phyloP scores from a whole-genome alignment of 2,113 vertebrate species.

The Gulo gulo region DNA sequence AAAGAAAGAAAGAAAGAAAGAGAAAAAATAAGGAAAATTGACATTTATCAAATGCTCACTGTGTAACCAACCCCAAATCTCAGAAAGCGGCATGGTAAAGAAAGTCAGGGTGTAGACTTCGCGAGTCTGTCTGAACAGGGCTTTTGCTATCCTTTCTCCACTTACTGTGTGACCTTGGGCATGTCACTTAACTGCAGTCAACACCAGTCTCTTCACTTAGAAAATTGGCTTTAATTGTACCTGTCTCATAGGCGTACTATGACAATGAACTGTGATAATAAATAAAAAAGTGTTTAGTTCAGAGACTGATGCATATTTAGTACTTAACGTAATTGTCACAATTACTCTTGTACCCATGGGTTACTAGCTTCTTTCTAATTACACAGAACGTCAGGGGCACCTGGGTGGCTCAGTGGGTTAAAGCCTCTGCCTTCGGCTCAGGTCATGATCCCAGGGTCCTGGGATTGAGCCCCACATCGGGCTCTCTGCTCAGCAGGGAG shows the following conservation, averaged over 20 bases:
- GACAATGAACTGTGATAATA: neutral
- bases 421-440: too few species aligned
- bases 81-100: neutral
- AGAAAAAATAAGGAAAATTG: neutral
- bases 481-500: too few species aligned
- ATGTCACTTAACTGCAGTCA: neutral
- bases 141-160: neutral
- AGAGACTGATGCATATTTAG: neutral
- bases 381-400: too few species aligned
- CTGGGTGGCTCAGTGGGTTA: too few species aligned
- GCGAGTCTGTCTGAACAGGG: neutral
- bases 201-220: neutral
- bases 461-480: too few species aligned
- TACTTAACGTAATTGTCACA: constrained; percentile 13
- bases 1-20: too few species aligned
- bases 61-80: neutral
- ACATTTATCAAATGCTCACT: neutral
- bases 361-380: constrained; percentile 46
- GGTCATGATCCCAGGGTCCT: too few species aligned
- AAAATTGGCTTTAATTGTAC: neutral
- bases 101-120: neutral
- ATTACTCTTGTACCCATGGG: neutral
- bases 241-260: neutral
- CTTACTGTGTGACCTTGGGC: neutral
- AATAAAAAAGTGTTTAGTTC: neutral